phyloP scores from a whole-genome alignment of 1,140 invertebrate species.

The Bombus pascuorum region DNA sequence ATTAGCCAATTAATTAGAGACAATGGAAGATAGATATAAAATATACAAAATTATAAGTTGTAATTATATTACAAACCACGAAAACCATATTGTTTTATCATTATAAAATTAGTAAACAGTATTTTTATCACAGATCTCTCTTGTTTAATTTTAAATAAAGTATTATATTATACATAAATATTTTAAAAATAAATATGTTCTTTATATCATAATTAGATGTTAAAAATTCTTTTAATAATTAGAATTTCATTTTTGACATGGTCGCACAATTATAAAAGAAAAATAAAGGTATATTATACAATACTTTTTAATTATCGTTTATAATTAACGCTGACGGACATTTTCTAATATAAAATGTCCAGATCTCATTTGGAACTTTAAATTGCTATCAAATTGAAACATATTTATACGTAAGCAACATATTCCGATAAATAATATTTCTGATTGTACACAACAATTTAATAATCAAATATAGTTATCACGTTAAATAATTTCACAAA shows the following conservation, averaged over 20 bases:
- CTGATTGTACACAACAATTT: neutral
- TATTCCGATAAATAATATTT: neutral
- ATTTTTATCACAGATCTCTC: neutral
- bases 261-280: neutral
- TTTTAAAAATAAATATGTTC: neutral
- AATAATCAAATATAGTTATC: too few relatives aligned
- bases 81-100: neutral
- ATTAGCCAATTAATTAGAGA: slow-evolving; percentile 22
- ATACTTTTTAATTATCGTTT: neutral
- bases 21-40: neutral
- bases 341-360: neutral
- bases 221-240: neutral
- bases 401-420: neutral
- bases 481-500: too few relatives aligned
- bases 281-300: neutral
- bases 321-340: neutral
- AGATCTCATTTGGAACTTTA: too few relatives aligned
- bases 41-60: neutral
- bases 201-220: neutral
- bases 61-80: too few relatives aligned
- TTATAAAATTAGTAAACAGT: neutral
- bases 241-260: neutral
- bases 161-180: neutral
- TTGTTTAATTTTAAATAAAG: neutral
- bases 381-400: neutral